These are phyloP conservation scores for Mallotus villosus DNA, from an alignment of 2,797 vertebrate species.

Conservation along the genomic window DNA sequence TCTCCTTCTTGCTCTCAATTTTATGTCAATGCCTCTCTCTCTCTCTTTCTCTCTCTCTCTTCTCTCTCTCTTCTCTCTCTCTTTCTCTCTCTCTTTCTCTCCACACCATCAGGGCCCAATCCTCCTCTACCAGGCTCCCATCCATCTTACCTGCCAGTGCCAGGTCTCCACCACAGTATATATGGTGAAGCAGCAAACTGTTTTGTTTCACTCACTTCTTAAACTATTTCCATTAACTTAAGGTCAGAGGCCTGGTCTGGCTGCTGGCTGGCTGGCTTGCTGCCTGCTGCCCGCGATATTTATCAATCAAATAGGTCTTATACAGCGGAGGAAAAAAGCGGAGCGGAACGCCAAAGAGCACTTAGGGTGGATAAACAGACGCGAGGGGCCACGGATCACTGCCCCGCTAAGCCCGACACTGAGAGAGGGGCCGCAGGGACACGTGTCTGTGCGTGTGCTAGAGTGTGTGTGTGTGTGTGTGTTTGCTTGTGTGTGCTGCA, in stretches of 20 bases:
- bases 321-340: slow-evolving; percentile 67
- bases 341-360: slow-evolving; percentile 68
- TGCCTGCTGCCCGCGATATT: slow-evolving; percentile 55
- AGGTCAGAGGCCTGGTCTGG: slow-evolving; percentile 61
- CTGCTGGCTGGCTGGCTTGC: slow-evolving; percentile 55
- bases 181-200: slow-evolving; percentile 30
- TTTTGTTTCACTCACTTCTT: slow-evolving; percentile 60
- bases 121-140: slow-evolving; percentile 40
- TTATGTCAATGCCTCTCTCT: too few relatives aligned
- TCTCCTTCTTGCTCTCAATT: too few relatives aligned
- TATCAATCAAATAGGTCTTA: slow-evolving; percentile 73
- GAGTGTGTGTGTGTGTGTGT: not conserved
- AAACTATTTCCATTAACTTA: slow-evolving; percentile 72
- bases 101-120: slow-evolving; percentile 3
- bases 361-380: slow-evolving; percentile 77
- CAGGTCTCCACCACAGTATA: slow-evolving; percentile 31
- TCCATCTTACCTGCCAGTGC: slow-evolving; percentile 39
- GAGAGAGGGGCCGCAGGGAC: slow-evolving; percentile 59
- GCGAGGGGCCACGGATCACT: slow-evolving; percentile 71
- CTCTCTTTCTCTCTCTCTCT: too few relatives aligned
- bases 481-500: not conserved
- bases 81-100: too few relatives aligned
- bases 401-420: slow-evolving; percentile 71
- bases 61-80: too few relatives aligned
- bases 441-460: slow-evolving; percentile 11